Base-by-base conservation (phyloP, 2,888 invertebrate species). In the Aspidiotus rigidus region DNA sequence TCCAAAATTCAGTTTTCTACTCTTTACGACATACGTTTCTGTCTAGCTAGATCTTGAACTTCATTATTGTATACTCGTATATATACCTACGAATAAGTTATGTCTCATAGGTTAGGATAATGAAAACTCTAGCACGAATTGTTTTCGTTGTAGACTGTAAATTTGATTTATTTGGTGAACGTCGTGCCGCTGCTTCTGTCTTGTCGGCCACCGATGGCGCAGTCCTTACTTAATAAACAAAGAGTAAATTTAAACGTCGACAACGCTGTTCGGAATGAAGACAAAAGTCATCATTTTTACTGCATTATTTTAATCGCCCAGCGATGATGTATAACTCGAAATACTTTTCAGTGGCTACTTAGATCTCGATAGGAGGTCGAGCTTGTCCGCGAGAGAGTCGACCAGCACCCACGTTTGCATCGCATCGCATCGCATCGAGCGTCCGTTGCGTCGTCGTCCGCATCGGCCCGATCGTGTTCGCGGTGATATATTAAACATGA, bases 321-420 rank as follows among this genome's bases (percentile, higher is more conserved):
- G 7, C 28, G 10, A 39, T 39, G 28, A 39, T 16, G 55, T 64
- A 64, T 55, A 64, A 17, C 54, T 40, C 64, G 55, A 54, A 56
- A 63, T 64, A 55, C 64, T 54, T 64, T 64, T 64, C 64, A 64
- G 64, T 64, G 64, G 64, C 64, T 64, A 64, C 56, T 64, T 64
- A 64, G 16, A 10, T 64, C 64, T 55, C 64, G n/a, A n/a, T 64
- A 64, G 64, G 64, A 64, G 64, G 64, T 64, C 64, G 28, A 39
- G 9, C 17, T 28, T 49, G 16, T 53, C 49, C 49, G 49, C 49
- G 49, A 49, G 41, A 64, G 56, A 64, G 55, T 55, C 64, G 53
- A 64, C 55, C 64, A 64, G 64, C 64, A 64, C 64, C 64, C 64
- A 64, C 64, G 57, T 57, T 57, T 16, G 57, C 49, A 49, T 49